A percentile compares a stretch with the other conserved stretches of the same genome.
phyloP scores from a whole-genome alignment of 2,797 vertebrate genomes.

The Lacerta agilis region DNA sequence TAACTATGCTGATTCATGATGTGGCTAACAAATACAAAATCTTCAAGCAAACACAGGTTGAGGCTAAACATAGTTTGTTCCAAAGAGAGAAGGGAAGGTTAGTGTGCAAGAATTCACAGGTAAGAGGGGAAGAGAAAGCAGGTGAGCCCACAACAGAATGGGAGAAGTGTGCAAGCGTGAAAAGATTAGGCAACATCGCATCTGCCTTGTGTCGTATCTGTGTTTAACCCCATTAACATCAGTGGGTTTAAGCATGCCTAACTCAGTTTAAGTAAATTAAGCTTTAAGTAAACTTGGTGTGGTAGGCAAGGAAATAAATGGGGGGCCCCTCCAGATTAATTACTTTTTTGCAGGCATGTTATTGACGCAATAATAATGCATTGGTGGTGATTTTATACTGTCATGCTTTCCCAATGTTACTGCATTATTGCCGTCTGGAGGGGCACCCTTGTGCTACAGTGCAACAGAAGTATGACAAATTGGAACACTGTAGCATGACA shows the following conservation, averaged over 20 bases:
- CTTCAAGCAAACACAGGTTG: not conserved
- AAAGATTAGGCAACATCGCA: not conserved
- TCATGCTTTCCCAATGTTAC: too few relatives aligned
- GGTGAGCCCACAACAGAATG: too few relatives aligned
- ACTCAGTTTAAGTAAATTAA: not conserved
- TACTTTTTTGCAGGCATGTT: not conserved
- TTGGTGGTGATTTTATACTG: too few relatives aligned
- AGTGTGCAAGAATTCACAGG: not conserved
- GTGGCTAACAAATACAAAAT: not conserved
- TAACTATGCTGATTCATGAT: not conserved
- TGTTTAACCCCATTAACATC: not conserved
- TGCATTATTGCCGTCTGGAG: too few relatives aligned
- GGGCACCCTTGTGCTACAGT: too few relatives aligned
- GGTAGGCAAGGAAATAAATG: not conserved
- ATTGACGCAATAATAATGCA: too few relatives aligned
- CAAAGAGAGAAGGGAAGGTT: not conserved
- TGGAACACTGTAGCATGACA: too few relatives aligned
- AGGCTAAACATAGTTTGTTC: not conserved
- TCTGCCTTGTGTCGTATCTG: not conserved
- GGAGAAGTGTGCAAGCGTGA: too few relatives aligned
- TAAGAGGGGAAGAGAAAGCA: not conserved
- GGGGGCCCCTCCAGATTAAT: constrained; percentile 18
- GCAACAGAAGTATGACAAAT: too few relatives aligned
- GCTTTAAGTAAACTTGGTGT: not conserved
- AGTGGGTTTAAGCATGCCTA: not conserved